Evolutionary conservation across 2,888 invertebrate species (phyloP), one percentile per base, ranked within the genome.

Genomic region (Tenthredo mesomela): DNA sequence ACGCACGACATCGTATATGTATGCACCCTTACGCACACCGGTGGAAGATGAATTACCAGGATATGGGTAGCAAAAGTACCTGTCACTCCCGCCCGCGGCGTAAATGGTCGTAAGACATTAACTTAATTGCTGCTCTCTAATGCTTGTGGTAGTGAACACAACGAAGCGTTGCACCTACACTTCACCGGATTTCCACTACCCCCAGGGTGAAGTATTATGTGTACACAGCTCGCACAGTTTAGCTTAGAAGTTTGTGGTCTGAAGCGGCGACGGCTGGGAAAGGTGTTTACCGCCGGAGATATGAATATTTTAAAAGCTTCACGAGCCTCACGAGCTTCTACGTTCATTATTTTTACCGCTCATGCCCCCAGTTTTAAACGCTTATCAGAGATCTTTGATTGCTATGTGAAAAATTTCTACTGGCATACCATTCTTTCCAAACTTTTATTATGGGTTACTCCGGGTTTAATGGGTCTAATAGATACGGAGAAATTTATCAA

Each of bases 21-120:
- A 73, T 18, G 3, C 3, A 33, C 18, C 21, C 54, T n/a, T 7
- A 54, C 54, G n/a, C 1, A 54, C 54, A 54, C n/a, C 54, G 7
- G 21, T 47, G 1, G 21, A 80, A 61, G 65, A 65, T 61, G 25
- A 80, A 80, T 80, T 40, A 61, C 18, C 77, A 21, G 80, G 80
- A 58, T 37, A 80, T 33, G 33, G 67, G 67, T 40, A 67, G 25
- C 21, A 47, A 40, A 61, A 40, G 80, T 80, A 80, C 21, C 77
- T 80, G 80, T 80, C 86, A 87, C 85, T 88, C 88, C 86, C 86
- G 86, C 85, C 87, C 87, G 84, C 87, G 88, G 85, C 86, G 87
- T 73, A 89, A 89, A 90, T 89, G 88, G 90, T 88, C 88, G 85
- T 85, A 88, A 89, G 88, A 90, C 90, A 88, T 89, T 89, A 89